A percentile compares a stretch with the other conserved stretches of the same genome.
phyloP scores from a whole-genome alignment of 2,113 vertebrate genomes.

The Hydrochoerus hydrochaeris region DNA sequence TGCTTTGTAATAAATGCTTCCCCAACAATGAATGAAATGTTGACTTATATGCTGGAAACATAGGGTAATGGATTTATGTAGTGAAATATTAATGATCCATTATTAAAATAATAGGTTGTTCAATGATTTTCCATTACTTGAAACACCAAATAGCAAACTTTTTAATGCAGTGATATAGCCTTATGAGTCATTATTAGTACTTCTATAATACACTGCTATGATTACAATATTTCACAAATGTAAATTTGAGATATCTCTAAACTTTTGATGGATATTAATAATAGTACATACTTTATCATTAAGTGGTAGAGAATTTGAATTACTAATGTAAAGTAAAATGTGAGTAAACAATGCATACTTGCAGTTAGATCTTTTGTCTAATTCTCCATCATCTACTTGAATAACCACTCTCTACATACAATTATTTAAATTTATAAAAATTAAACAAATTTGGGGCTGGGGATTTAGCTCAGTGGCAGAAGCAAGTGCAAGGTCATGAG shows the following conservation, averaged over 20 bases:
- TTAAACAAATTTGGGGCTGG: no score
- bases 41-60: not conserved
- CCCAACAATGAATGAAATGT: constrained; percentile 34
- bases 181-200: not conserved
- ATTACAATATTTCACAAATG: not conserved
- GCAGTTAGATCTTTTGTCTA: not conserved
- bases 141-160: not conserved
- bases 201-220: not conserved
- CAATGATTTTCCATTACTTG: not conserved
- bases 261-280: not conserved
- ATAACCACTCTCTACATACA: not conserved
- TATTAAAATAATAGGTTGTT: not conserved
- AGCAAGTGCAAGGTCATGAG: no score
- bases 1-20: not conserved
- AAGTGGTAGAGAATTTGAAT: not conserved
- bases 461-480: no score
- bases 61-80: not conserved
- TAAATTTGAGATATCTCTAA: not conserved
- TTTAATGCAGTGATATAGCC: not conserved
- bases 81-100: not conserved
- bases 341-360: not conserved
- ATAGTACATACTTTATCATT: not conserved
- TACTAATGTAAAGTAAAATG: not conserved
- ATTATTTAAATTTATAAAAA: constrained; percentile 24
- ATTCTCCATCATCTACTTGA: not conserved